A percentile compares a stretch with the other conserved stretches of the same genome.
phyloP scores from a whole-genome alignment of 92 coral and sea anemone species.

The Montipora capitata region DNA sequence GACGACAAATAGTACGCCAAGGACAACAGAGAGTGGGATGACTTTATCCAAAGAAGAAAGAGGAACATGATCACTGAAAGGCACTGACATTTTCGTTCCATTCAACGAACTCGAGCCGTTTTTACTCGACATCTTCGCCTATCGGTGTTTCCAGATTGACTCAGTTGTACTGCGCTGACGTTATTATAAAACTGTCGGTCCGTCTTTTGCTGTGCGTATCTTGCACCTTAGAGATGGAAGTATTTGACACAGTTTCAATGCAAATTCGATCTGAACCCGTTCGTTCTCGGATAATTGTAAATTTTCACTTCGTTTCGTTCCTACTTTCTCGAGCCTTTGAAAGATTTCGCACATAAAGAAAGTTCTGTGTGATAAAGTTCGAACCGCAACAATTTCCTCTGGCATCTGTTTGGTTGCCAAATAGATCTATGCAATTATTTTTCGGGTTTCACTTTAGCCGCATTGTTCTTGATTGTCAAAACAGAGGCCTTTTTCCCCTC shows the following conservation, averaged over 20 bases:
- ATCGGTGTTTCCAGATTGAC: not conserved
- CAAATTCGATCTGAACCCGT: not conserved
- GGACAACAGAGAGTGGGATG: slow-evolving; percentile 72
- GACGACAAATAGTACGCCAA: slow-evolving; percentile 78
- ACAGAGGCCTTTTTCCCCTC: slow-evolving; percentile 6
- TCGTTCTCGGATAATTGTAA: not conserved
- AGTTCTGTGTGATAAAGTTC: not conserved
- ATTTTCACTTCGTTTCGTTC: not conserved
- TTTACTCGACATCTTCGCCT: slow-evolving; percentile 13
- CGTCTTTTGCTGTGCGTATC: too few species aligned
- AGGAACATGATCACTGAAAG: not conserved
- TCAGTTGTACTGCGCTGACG: too few species aligned
- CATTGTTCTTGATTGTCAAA: slow-evolving; percentile 41
- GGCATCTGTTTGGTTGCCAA: slow-evolving; percentile 17
- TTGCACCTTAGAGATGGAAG: slow-evolving; percentile 28
- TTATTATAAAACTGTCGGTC: not conserved
- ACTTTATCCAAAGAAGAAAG: slow-evolving; percentile 62
- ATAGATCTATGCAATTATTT: slow-evolving; percentile 28
- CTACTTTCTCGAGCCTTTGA: not conserved
- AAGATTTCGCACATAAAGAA: too few species aligned
- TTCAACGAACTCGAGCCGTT: slow-evolving; percentile 13
- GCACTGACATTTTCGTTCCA: not conserved
- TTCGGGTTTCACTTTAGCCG: not conserved
- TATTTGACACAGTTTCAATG: slow-evolving; percentile 33
- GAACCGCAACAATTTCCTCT: slow-evolving; percentile 6